These are phyloP conservation scores for Eustalomyia histrio DNA, from an alignment of 2,888 invertebrate species.

Conservation along the genomic window DNA sequence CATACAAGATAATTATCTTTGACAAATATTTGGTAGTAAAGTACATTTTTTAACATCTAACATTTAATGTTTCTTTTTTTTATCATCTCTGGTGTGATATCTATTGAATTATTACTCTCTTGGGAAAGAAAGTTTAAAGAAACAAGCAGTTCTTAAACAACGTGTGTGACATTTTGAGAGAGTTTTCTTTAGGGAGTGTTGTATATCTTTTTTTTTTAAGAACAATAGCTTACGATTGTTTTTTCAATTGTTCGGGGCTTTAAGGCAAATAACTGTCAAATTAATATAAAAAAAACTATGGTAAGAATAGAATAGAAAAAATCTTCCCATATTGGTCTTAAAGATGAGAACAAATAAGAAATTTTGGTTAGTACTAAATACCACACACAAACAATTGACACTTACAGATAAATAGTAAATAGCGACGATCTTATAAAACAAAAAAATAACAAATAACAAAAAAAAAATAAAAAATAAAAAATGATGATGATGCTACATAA, in stretches of 20 bases:
- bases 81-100: no score
- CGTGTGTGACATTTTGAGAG: conserved; percentile 49
- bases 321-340: conserved; percentile 11
- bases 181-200: conserved; percentile 49
- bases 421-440: background rate
- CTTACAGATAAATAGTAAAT: conserved; percentile 26
- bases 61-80: no score
- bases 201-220: background rate
- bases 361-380: conserved; percentile 24
- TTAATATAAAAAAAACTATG: conserved; percentile 37
- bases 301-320: conserved; percentile 1
- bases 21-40: no score
- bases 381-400: conserved; percentile 60
- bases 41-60: no score
- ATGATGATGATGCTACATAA: conserved; percentile 45
- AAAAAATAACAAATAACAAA: background rate
- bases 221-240: conserved; percentile 55
- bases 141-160: conserved; percentile 3
- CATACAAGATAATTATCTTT: no score
- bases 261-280: conserved; percentile 60
- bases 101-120: conserved; percentile 6
- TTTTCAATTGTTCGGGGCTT: conserved; percentile 46
- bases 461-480: background rate
- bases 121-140: conserved; percentile 22
- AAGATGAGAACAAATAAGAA: conserved; percentile 32